Conservation (phyloP, 2,888 invertebrate genomes). For the Drosophila greeni region DNA sequence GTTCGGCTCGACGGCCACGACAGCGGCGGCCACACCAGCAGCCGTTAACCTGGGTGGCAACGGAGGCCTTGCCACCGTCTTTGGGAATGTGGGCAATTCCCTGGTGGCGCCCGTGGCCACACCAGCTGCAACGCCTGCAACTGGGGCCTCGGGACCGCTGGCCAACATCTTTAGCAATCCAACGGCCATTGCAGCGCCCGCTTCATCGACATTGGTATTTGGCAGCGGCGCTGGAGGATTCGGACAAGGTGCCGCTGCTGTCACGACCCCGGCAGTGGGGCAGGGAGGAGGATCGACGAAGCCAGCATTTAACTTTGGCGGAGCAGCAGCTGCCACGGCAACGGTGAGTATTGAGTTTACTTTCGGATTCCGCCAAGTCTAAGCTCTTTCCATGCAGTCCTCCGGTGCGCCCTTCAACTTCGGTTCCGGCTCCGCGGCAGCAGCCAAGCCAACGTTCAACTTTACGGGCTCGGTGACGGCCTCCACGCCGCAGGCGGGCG, state of each 20-base stretch:
- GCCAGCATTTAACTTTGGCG: conserved; percentile 74
- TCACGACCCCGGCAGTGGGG: conserved; percentile 60
- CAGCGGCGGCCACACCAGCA: conserved; percentile 15
- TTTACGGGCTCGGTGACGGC: conserved; percentile 42
- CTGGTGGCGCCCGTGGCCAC: conserved; percentile 9
- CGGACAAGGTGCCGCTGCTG: conserved; percentile 46
- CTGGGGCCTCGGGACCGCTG: conserved; percentile 13
- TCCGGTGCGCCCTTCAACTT: conserved; percentile 30
- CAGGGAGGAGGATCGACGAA: conserved; percentile 46
- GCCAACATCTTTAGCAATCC: conserved; percentile 39
- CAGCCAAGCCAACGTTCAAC: conserved; percentile 54
- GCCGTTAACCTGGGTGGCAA: conserved; percentile 12
- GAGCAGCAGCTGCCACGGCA: conserved; percentile 32
- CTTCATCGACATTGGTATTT: conserved; percentile 69
- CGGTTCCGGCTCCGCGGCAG: conserved; percentile 13
- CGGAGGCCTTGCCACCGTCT: conserved; percentile 25
- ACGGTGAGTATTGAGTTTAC: conserved; percentile 39
- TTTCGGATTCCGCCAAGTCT: neutral
- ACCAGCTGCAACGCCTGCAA: conserved; percentile 8
- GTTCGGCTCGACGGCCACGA: conserved; percentile 29
- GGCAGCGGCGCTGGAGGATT: conserved; percentile 33
- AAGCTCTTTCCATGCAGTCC: conserved; percentile 3
- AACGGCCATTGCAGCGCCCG: conserved; percentile 14
- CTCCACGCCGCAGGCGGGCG: conserved; percentile 39
- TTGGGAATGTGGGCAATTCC: conserved; percentile 48